These are phyloP conservation scores for Leptoteleia sp. DNA, from an alignment of 1,140 invertebrate genomes.

Conservation along the genomic window DNA sequence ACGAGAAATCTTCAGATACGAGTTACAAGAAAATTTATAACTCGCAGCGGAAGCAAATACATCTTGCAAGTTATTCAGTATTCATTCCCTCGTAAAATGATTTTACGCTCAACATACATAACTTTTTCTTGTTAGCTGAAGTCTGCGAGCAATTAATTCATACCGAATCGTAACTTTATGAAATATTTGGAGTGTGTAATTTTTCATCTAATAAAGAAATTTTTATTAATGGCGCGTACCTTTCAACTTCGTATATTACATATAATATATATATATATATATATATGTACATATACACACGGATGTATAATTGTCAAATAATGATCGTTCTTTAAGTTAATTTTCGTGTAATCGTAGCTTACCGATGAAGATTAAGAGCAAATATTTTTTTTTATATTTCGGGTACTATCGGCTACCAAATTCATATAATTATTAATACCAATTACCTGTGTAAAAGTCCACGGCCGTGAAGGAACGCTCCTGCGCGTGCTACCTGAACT, in stretches of 20 bases:
- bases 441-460: slow-evolving; percentile 88
- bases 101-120: slow-evolving; percentile 8
- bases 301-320: no score
- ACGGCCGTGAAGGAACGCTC: slow-evolving; percentile 94
- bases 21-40: background rate
- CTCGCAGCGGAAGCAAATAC: slow-evolving; percentile 6
- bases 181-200: background rate
- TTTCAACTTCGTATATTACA: no score
- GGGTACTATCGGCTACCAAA: background rate
- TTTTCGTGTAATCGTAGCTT: no score
- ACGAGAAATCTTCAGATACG: no score
- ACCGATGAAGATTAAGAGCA: no score
- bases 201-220: background rate
- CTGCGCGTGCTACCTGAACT: slow-evolving; percentile 91
- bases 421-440: slow-evolving; percentile 24
- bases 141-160: slow-evolving; percentile 9
- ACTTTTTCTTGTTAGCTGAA: slow-evolving; percentile 9
- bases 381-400: no score
- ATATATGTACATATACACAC: no score
- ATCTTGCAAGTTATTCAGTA: slow-evolving; percentile 13
- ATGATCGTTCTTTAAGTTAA: no score
- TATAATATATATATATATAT: no score
- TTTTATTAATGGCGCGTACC: no score
- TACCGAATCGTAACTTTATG: background rate
- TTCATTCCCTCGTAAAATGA: slow-evolving; percentile 23